Conservation (phyloP, 2,113 vertebrate genomes). For the Hiodon tergisus region DNA sequence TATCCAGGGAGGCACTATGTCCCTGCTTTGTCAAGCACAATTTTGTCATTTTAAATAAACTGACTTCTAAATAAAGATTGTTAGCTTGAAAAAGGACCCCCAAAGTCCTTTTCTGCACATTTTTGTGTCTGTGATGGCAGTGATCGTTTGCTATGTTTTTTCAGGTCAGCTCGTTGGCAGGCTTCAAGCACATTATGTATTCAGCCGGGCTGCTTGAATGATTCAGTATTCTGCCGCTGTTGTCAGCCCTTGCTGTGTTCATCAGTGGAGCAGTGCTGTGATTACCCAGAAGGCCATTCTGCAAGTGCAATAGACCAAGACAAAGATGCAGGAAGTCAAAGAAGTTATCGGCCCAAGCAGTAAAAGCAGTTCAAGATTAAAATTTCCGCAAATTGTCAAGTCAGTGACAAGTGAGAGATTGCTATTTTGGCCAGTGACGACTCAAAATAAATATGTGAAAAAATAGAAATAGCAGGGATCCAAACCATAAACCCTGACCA, state of each 20-base stretch:
- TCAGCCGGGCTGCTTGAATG: neutral
- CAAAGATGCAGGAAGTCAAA: neutral
- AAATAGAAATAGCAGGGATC: slow-evolving; percentile 37
- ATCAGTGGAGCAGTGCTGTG: neutral
- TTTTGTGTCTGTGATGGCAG: neutral
- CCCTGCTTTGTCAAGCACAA: slow-evolving; percentile 43
- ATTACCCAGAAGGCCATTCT: neutral
- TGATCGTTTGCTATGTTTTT: neutral
- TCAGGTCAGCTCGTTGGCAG: slow-evolving; percentile 27
- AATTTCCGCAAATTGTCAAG: slow-evolving; percentile 42
- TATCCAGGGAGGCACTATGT: slow-evolving; percentile 50
- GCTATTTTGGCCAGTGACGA: slow-evolving; percentile 47
- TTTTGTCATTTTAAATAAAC: slow-evolving; percentile 50
- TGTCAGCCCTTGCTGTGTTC: neutral
- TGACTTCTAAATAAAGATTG: slow-evolving; percentile 29
- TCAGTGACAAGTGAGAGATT: slow-evolving; percentile 46
- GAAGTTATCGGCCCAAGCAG: neutral
- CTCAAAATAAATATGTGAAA: slow-evolving; percentile 53
- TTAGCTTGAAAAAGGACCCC: neutral
- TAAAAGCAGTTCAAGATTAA: slow-evolving; percentile 23
- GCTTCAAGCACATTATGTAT: slow-evolving; percentile 16
- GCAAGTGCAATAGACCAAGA: neutral
- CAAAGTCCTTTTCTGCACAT: slow-evolving; percentile 36
- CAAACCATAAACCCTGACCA: slow-evolving; percentile 49
- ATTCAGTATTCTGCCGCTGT: neutral